These are phyloP conservation scores for Hyppa rectilinea DNA, from an alignment of 2,888 invertebrate species.

Conservation along the genomic window DNA sequence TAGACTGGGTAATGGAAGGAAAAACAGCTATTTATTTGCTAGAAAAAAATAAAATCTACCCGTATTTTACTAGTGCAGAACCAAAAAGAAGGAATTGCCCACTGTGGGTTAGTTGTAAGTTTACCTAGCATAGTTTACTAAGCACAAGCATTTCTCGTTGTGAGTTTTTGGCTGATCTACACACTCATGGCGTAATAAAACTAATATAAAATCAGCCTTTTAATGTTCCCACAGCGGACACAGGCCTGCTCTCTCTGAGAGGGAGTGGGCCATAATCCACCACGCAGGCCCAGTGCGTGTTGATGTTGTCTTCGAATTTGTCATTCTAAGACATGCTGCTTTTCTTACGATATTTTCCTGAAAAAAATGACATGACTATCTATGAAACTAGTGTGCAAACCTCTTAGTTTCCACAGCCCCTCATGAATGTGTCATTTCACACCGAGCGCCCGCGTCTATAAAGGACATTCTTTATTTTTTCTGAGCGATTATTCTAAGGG, in stretches of 20 bases:
- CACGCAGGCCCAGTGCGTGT: too few species aligned
- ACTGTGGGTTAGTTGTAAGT: background rate
- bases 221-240: too few species aligned
- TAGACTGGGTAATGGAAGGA: background rate
- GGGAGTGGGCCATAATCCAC: too few species aligned
- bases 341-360: too few species aligned
- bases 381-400: constrained; percentile 15
- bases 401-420: constrained; percentile 23
- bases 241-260: too few species aligned
- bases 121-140: background rate
- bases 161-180: background rate
- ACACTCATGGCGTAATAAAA: background rate
- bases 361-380: too few species aligned
- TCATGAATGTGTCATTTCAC: constrained; percentile 74
- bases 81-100: background rate
- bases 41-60: background rate
- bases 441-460: constrained; percentile 69
- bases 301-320: too few species aligned
- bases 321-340: too few species aligned
- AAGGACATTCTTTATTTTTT: constrained; percentile 69
- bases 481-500: constrained; percentile 63
- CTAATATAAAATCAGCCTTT: too few species aligned
- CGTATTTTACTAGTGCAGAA: background rate
- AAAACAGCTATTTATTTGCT: background rate
- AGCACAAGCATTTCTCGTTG: background rate